phyloP scores from a whole-genome alignment of 2,797 vertebrate species.

The Huso huso region DNA sequence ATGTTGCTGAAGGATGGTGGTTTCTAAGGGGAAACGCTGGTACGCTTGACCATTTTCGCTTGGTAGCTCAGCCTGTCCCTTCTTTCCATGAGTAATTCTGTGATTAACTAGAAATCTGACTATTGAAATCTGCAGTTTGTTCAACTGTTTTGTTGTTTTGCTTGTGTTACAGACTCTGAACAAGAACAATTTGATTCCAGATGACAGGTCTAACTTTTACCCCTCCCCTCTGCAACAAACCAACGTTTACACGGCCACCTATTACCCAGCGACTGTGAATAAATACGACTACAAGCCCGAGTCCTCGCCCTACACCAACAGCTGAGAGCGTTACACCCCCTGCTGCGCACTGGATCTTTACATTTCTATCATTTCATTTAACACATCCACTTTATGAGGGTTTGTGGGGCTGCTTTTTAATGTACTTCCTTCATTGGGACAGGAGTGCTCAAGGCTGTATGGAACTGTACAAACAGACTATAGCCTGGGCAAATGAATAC shows the following conservation, averaged over 20 bases:
- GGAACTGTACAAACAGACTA: not conserved
- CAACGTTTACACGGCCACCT: slow-evolving; percentile 96
- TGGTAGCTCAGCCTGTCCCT: too few relatives aligned
- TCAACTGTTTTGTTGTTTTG: slow-evolving; percentile 13
- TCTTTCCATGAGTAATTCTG: too few relatives aligned
- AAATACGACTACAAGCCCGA: slow-evolving; percentile 93
- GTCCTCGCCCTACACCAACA: slow-evolving; percentile 88
- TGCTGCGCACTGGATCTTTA: not conserved
- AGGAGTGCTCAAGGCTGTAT: not conserved
- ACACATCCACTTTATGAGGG: slow-evolving; percentile 12
- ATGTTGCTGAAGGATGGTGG: too few relatives aligned
- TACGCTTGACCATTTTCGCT: too few relatives aligned
- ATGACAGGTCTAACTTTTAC: slow-evolving; percentile 91
- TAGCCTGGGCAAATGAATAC: not conserved
- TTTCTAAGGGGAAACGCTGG: too few relatives aligned
- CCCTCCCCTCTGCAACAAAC: slow-evolving; percentile 82
- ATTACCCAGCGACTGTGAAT: slow-evolving; percentile 85
- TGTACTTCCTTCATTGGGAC: not conserved
- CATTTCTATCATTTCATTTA: slow-evolving; percentile 8
- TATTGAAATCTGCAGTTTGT: too few relatives aligned
- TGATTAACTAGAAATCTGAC: too few relatives aligned
- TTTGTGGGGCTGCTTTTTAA: not conserved
- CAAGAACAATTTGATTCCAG: slow-evolving; percentile 94
- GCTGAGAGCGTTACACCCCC: slow-evolving; percentile 58
- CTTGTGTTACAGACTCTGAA: slow-evolving; percentile 80